Conservation (phyloP, 2,888 invertebrate genomes). For the Dendrolimus pini region DNA sequence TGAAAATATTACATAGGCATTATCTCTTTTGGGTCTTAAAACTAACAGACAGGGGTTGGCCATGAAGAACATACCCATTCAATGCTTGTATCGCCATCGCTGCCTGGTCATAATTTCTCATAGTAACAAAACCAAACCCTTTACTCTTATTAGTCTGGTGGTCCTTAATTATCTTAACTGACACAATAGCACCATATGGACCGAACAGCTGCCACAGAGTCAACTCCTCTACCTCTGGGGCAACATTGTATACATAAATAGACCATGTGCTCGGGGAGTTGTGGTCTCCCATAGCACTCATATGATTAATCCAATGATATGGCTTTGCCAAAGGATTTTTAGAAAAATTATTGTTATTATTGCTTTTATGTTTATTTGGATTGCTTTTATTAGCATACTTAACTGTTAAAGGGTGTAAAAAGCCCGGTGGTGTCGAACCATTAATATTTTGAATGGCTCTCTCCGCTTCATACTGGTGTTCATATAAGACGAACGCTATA, state of each 20-base stretch:
- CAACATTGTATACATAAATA: constrained; percentile 74
- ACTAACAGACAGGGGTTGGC: constrained; percentile 71
- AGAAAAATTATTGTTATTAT: constrained; percentile 61
- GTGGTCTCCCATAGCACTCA: constrained; percentile 68
- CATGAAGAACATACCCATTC: constrained; percentile 67
- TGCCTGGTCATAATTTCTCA: constrained; percentile 74
- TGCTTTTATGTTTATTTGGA: constrained; percentile 70
- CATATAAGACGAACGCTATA: constrained; percentile 73
- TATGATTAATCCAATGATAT: constrained; percentile 72
- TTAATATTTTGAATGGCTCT: constrained; percentile 69
- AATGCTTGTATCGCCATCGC: constrained; percentile 74
- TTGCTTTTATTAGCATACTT: constrained; percentile 77
- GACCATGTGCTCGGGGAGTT: constrained; percentile 72
- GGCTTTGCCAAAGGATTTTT: constrained; percentile 65
- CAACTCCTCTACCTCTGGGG: constrained; percentile 71
- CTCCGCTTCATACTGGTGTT: constrained; percentile 71
- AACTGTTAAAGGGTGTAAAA: constrained; percentile 73
- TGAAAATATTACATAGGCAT: constrained; percentile 57
- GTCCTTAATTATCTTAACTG: constrained; percentile 74
- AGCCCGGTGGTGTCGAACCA: constrained; percentile 68
- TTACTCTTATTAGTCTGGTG: constrained; percentile 74
- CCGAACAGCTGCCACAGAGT: constrained; percentile 73
- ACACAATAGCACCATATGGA: constrained; percentile 76
- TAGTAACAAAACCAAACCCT: constrained; percentile 74
- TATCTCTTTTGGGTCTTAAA: constrained; percentile 76